These are phyloP conservation scores for Actinopyga echinites DNA, from an alignment of 53 echinoderm and acorn worm genomes.

Conservation along the genomic window DNA sequence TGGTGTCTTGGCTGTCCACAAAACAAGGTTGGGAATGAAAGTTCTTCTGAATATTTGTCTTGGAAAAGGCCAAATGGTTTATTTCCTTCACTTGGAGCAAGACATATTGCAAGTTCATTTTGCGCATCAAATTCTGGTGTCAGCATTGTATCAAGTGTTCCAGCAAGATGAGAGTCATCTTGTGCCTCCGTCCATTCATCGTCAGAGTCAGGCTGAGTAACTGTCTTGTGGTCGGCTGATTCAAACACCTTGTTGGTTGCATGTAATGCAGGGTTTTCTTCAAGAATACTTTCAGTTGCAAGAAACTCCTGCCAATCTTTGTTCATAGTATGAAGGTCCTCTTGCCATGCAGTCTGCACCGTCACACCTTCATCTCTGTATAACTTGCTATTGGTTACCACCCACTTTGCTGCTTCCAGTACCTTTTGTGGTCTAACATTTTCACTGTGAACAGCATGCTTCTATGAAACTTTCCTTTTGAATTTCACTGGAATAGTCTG, in stretches of 20 bases:
- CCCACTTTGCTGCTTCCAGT: slow-evolving; percentile 45
- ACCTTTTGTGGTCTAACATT: slow-evolving; percentile 46
- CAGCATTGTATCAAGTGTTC: slow-evolving; percentile 46
- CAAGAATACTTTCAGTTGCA: too few species aligned
- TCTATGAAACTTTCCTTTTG: slow-evolving; percentile 26
- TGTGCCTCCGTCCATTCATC: slow-evolving; percentile 52
- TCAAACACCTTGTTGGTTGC: too few species aligned
- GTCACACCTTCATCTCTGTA: slow-evolving; percentile 1
- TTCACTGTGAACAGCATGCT: slow-evolving; percentile 29
- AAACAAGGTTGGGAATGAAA: slow-evolving; percentile 54
- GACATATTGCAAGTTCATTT: slow-evolving; percentile 7
- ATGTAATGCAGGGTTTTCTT: too few species aligned
- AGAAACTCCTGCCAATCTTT: not conserved
- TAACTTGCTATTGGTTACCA: slow-evolving; percentile 11
- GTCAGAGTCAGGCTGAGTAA: slow-evolving; percentile 23
- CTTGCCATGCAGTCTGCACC: not conserved
- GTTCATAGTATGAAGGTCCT: not conserved
- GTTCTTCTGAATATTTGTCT: slow-evolving; percentile 40
- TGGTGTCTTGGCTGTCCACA: slow-evolving; percentile 23
- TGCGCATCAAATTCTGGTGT: slow-evolving; percentile 19
- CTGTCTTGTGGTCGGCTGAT: too few species aligned
- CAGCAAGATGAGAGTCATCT: not conserved
- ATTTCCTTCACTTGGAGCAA: slow-evolving; percentile 56
- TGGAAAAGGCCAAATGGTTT: slow-evolving; percentile 19
- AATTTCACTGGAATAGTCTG: slow-evolving; percentile 41